phyloP scores from a whole-genome alignment of 2,113 vertebrate species.

The Caloenas nicobarica region DNA sequence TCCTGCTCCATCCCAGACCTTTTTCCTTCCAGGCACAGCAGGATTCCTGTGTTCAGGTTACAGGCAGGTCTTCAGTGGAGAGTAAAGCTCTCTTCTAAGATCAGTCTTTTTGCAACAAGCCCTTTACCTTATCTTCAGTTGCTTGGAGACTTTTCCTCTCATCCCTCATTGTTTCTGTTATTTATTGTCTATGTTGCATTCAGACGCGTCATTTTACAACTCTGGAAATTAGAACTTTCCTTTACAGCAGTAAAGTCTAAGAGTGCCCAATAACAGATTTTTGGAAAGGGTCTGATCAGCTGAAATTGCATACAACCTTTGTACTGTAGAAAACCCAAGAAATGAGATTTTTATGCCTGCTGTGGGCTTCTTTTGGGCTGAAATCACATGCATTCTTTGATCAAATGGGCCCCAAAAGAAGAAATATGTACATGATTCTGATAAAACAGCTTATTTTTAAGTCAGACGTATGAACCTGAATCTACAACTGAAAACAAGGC shows the following conservation, averaged over 20 bases:
- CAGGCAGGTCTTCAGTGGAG: background rate
- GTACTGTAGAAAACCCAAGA: slow-evolving; percentile 3
- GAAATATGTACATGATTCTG: slow-evolving; percentile 33
- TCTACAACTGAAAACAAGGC: slow-evolving; percentile 63
- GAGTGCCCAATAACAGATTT: background rate
- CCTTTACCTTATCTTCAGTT: background rate
- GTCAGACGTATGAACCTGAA: slow-evolving; percentile 42
- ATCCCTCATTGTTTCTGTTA: background rate
- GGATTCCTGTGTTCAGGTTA: background rate
- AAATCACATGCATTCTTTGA: slow-evolving; percentile 64
- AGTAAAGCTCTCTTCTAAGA: background rate
- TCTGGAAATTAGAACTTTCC: slow-evolving; percentile 13
- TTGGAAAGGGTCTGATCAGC: background rate
- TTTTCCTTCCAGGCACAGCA: background rate
- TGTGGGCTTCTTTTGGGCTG: slow-evolving; percentile 22
- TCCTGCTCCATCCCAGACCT: background rate
- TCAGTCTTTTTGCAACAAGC: background rate
- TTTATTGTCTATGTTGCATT: background rate
- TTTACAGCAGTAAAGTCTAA: background rate
- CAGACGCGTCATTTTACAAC: background rate
- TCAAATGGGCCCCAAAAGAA: slow-evolving; percentile 54
- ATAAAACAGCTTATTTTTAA: slow-evolving; percentile 67
- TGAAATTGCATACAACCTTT: background rate
- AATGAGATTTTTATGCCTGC: slow-evolving; percentile 52
- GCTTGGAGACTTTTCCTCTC: background rate